A percentile compares a stretch with the other conserved stretches of the same genome.
Evolutionary conservation across 1,140 invertebrate species (phyloP).

Genomic region (Hylyphantes graminicola): DNA sequence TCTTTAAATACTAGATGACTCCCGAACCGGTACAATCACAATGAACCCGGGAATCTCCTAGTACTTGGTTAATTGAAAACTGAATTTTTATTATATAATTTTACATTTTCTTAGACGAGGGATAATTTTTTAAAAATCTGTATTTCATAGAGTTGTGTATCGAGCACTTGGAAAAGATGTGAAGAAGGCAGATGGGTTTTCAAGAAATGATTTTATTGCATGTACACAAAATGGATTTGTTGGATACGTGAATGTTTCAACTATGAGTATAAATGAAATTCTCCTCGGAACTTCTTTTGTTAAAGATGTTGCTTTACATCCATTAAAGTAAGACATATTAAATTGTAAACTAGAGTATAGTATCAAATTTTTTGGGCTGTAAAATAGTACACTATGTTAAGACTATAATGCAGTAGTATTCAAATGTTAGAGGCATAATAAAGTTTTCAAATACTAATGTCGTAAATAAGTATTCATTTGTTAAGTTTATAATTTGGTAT

Average conservation of each 20-base stretch:
- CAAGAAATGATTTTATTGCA: slow-evolving; percentile 33
- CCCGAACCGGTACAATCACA: not conserved
- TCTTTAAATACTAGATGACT: not conserved
- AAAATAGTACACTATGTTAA: not conserved
- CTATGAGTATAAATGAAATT: not conserved
- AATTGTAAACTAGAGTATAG: not conserved
- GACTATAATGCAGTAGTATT: not conserved
- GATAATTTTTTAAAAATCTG: not conserved
- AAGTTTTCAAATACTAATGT: no score
- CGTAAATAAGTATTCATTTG: no score
- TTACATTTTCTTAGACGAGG: not conserved
- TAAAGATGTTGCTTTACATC: slow-evolving; percentile 25
- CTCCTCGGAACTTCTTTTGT: slow-evolving; percentile 17
- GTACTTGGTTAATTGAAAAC: not conserved
- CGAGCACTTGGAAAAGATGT: not conserved
- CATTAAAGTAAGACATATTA: slow-evolving; percentile 2
- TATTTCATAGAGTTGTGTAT: slow-evolving; percentile 6
- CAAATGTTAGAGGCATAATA: not conserved
- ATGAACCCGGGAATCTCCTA: not conserved
- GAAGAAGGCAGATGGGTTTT: not conserved
- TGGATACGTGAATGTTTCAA: slow-evolving; percentile 5
- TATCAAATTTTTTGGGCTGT: not conserved
- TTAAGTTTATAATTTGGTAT: no score
- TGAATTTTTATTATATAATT: not conserved
- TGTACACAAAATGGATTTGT: slow-evolving; percentile 8